These are phyloP conservation scores for Kuschelorhynchus macadamiae DNA, from an alignment of 2,888 invertebrate species.

Conservation along the genomic window DNA sequence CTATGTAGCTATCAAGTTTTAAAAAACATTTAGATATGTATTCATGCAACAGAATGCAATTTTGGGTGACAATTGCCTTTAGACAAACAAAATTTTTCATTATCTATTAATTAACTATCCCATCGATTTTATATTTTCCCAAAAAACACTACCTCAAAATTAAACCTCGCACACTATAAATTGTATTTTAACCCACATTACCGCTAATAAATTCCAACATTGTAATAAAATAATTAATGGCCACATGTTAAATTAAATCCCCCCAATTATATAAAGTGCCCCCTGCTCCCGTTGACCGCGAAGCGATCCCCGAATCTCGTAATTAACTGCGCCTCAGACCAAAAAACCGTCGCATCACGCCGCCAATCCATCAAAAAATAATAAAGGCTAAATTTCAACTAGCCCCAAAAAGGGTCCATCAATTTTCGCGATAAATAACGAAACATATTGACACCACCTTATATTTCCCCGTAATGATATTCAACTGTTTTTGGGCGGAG, in stretches of 20 bases:
- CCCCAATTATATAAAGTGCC: conserved; percentile 46
- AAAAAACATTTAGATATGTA: too few relatives aligned
- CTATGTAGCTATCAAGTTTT: too few relatives aligned
- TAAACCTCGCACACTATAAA: conserved; percentile 2
- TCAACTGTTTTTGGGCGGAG: conserved; percentile 55
- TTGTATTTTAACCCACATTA: conserved; percentile 25
- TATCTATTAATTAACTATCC: too few relatives aligned
- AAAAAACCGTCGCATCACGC: conserved; percentile 52
- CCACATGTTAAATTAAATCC: conserved; percentile 43
- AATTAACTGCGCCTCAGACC: conserved; percentile 39
- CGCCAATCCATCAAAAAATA: conserved; percentile 66
- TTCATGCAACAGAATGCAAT: too few relatives aligned
- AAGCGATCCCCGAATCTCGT: conserved; percentile 11
- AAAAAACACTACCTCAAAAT: too few relatives aligned
- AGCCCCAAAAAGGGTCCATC: conserved; percentile 62
- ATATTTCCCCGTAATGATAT: conserved; percentile 63
- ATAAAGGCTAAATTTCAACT: conserved; percentile 65
- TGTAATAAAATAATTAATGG: conserved; percentile 47
- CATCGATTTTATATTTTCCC: too few relatives aligned
- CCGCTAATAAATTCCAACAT: conserved; percentile 37
- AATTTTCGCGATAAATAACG: conserved; percentile 66
- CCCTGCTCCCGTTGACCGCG: conserved; percentile 10
- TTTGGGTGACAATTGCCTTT: too few relatives aligned
- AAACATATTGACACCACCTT: conserved; percentile 67
- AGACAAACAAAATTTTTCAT: too few relatives aligned